Evolutionary conservation across 2,113 vertebrate species (phyloP), one percentile per base, ranked within the genome.

Genomic region (Anser brachyrhynchus): DNA sequence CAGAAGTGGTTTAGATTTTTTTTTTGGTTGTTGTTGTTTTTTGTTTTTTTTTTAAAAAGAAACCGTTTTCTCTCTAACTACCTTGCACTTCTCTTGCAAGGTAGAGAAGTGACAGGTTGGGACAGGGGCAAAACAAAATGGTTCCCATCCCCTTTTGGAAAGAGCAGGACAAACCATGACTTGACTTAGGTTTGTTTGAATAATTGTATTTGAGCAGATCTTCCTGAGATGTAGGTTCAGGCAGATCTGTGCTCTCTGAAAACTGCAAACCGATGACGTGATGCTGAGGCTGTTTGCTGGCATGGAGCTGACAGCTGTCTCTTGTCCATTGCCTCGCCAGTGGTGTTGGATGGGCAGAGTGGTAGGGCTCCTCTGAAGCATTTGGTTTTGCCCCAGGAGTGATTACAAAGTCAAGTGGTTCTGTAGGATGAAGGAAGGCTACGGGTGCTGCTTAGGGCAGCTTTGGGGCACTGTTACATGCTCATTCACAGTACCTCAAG

Each of bases 341-440:
- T 0, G 0, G 6, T 23, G 44, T 5, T 49, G 29, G 22, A 35
- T 19, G 15, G 29, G 57, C 21, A 54, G 37, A 3, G n/a, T 44
- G 35, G 4, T 33, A 35, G 22, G 43, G 26, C 35, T 62, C 41
- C 54, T 89, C 31, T 79, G 62, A 62, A 43, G 23, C 18, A 10
- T 14, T 14, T 5, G 23, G 44, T 20, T 89, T 49, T 49, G 55
- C 8, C 46, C 31, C 35, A 16, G 23, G 41, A 55, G 28, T 52
- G 21, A 13, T 59, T 71, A 23, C 35, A 25, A 20, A 61, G 31
- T 58, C 19, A 29, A 35, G 46, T 54, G 75, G 55, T 62, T 20
- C 67, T 35, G 19, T 15, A 73, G 55, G 26, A 52, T 73, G 37
- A 52, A 76, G 55, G 35, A 28, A 72, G 19, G 33, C 61, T 58